Conservation (phyloP, 2,888 invertebrate genomes). For the Thyatira batis region DNA sequence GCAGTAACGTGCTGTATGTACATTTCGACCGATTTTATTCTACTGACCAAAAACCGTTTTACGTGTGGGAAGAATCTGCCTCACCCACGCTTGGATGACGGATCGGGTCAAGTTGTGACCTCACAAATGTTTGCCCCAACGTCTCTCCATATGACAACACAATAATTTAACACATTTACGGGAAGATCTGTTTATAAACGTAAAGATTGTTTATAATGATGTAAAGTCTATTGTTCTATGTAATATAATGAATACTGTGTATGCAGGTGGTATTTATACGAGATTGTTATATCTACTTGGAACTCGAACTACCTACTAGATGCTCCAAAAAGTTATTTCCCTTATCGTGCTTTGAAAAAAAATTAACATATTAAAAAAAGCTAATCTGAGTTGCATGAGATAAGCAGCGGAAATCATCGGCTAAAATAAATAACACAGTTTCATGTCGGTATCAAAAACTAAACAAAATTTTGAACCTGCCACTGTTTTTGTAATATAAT, state of each 20-base stretch:
- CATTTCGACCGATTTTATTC: neutral
- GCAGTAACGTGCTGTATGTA: neutral
- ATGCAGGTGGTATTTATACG: too few species aligned
- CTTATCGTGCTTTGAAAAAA: too few species aligned
- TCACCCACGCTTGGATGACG: neutral
- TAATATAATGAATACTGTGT: neutral
- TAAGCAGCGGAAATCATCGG: slow-evolving; percentile 23
- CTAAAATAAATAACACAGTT: slow-evolving; percentile 15
- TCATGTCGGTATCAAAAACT: neutral
- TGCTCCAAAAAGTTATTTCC: too few species aligned
- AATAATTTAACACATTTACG: neutral
- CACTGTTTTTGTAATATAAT: neutral
- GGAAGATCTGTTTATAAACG: neutral
- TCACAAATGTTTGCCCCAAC: neutral
- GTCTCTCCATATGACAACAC: neutral
- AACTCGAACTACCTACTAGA: too few species aligned
- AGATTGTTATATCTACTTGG: too few species aligned
- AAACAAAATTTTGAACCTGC: neutral
- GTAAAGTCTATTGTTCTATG: neutral
- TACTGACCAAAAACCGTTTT: neutral
- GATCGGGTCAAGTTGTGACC: slow-evolving; percentile 1
- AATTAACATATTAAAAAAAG: too few species aligned
- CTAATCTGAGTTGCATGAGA: slow-evolving; percentile 6
- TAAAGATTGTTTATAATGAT: neutral
- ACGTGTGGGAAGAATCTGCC: neutral